Evolutionary conservation across 2,888 invertebrate species (phyloP), one percentile per base, ranked within the genome.

Genomic region (Lasioglossum leucozonium): DNA sequence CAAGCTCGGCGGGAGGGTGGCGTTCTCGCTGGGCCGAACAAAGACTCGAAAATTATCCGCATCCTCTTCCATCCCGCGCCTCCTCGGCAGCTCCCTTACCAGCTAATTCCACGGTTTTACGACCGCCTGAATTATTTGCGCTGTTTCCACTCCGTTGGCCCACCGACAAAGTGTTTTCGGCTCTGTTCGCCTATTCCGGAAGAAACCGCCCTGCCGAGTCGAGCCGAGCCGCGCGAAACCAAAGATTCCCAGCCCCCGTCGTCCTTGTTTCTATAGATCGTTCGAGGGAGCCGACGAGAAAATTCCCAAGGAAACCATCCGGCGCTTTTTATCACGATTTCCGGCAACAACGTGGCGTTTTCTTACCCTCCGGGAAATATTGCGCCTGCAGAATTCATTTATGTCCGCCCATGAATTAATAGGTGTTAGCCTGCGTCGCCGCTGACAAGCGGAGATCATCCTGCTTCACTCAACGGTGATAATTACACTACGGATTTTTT

Each of bases 31-130:
- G 80, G 42, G 71, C 85, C 65, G 78, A 74, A 83, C 81, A 72
- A 82, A 84, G 72, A 79, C 84, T 85, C 79, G 71, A 80, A 85
- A 87, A 88, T 89, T 88, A 89, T 87, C 85, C 69, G 79, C 62
- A 80, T 75, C 81, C 82, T 55, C 26, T 77, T 16, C 30, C 42
- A 1, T 51, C 51, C 51, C 55, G n/a, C 55, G 55, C 55, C n/a
- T 11, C 55, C 55, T 55, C 37, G 40, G 8, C 40, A n/a, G 5
- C 11, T 69, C n/a, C n/a, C 11, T 72, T 72, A 30, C 72, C 26
- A 30, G 65, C 65, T 78, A 83, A 81, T 79, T 74, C 79, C 71
- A 67, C 69, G 74, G 42, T 89, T 88, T 83, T 82, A 79, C 82
- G 71, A 81, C 62, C 67, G 26, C 69, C 55, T 85, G 58, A 86